Evolutionary conservation across 1,140 invertebrate species (phyloP), one percentile per base, ranked within the genome.

Genomic region (Lethocerus indicus): DNA sequence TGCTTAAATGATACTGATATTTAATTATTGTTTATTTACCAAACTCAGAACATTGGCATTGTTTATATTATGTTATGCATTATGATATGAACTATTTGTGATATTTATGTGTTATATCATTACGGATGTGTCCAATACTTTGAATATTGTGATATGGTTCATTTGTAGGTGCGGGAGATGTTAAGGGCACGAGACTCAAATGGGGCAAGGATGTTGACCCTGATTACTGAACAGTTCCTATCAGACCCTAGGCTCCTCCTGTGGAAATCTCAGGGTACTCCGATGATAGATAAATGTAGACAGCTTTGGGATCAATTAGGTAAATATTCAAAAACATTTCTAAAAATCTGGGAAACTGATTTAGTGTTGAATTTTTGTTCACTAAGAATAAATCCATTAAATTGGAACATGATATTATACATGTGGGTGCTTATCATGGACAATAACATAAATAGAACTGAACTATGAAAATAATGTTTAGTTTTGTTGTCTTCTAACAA

Each of bases 161-260:
- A 43, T 54, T 51, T 57, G 7, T 52, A 85, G 81, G 82, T 87
- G 39, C 70, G 83, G 55, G 84, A 89, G 70, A 88, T 88, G 84
- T 65, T 88, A 18, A 67, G 81, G 48, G 83, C 81, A 1, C 73
- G 81, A 64, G 84, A 87, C 64, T 86, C 82, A 1, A 88, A 88
- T 65, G 84, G 84, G 55, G 80, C 84, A 48, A 66, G 84, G 53
- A 87, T 88, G 83, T 66, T 89, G 45, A 82, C 81, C 50, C 67
- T 87, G 51, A 88, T 89, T 62, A 88, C 85, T n/a, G 83, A 88
- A 66, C 84, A 89, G 72, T 89, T 89, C 68, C 72, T 88, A 49
- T 81, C 79, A 13, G 83, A 87, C 65, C 83, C 83, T 42, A 66
- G 83, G 32, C 69, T 87, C 14, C 68, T 81, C n/a, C 69, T 85